Evolutionary conservation across 1,140 invertebrate genomes (phyloP), one percentile per base, ranked within the genome.

Genomic region (Chrysopa pallens): DNA sequence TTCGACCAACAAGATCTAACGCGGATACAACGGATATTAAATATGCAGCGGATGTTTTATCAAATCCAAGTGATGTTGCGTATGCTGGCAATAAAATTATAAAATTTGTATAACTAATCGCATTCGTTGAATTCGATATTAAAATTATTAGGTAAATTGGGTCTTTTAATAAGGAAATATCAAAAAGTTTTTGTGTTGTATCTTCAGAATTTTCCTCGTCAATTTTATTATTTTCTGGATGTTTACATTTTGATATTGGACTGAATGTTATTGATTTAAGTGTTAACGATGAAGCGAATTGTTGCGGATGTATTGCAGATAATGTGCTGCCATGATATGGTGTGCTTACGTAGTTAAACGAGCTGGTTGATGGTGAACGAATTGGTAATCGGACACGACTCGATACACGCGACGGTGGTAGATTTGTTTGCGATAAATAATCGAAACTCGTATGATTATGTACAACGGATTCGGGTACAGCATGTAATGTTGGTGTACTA

Each of bases 21-120:
- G 74, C 67, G 0, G 83, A 84, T 1, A 87, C 80, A 31, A 82
- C 78, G 1, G 84, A 86, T 1, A 88, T 57, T 2, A 89, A 53
- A 46, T 78, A 71, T 2, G 80, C 76, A 0, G 74, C 73, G 36
- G 70, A 57, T 5, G 70, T 63, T 52, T 82, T 82, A 55, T 78
- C 70, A 50, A 78, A 86, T 1, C 71, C 70, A 6, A 83, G 59
- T 11, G 68, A 64, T 8, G 71, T 55, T 1, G 81, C 83, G 56
- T 85, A 87, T 0, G 73, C 69, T 4, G 84, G 83, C 11, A 87
- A 62, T 3, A 87, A 52, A 39, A 87, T 84, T 0, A 85, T 77
- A 45, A 87, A 85, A 55, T 89, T 88, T 0, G 84, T 87, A 50
- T 86, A 86, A 39, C 82, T 84, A 36, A 88, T 81, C 2, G 83